Evolutionary conservation across 2,113 vertebrate species (phyloP).

Genomic region (Gobiocypris rarus): DNA sequence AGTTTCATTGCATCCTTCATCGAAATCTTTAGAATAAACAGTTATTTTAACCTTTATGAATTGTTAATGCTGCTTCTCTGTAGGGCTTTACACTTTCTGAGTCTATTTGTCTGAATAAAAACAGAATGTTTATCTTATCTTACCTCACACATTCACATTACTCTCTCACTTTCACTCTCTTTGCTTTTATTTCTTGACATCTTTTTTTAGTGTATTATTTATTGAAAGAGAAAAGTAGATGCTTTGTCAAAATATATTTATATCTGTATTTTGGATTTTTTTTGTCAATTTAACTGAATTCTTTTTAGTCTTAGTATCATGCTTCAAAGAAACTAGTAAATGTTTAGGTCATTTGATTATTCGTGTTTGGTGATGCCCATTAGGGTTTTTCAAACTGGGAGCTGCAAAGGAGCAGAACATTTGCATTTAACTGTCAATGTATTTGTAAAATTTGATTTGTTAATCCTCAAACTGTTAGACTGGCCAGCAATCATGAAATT

Average conservation of each 20-base stretch:
- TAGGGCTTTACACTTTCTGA: slow-evolving; percentile 65
- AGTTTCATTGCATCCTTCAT: slow-evolving; percentile 57
- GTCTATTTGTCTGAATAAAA: slow-evolving; percentile 64
- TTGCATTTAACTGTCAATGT: no score
- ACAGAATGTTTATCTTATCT: slow-evolving; percentile 48
- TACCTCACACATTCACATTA: slow-evolving; percentile 21
- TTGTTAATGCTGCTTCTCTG: slow-evolving; percentile 64
- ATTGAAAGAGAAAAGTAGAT: background rate
- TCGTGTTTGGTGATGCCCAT: background rate
- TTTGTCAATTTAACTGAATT: background rate
- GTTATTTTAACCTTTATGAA: slow-evolving; percentile 76
- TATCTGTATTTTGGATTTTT: background rate
- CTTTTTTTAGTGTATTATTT: background rate
- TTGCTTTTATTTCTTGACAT: slow-evolving; percentile 8
- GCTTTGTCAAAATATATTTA: background rate
- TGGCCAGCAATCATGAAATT: no score
- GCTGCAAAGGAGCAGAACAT: no score
- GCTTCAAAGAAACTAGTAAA: background rate
- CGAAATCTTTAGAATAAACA: slow-evolving; percentile 69
- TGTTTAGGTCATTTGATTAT: background rate
- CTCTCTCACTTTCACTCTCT: background rate
- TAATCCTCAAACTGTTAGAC: no score
- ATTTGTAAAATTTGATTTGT: no score
- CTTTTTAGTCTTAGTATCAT: background rate
- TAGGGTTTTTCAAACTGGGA: no score